Conservation (phyloP, 1,140 invertebrate species). For the Musca domestica region DNA sequence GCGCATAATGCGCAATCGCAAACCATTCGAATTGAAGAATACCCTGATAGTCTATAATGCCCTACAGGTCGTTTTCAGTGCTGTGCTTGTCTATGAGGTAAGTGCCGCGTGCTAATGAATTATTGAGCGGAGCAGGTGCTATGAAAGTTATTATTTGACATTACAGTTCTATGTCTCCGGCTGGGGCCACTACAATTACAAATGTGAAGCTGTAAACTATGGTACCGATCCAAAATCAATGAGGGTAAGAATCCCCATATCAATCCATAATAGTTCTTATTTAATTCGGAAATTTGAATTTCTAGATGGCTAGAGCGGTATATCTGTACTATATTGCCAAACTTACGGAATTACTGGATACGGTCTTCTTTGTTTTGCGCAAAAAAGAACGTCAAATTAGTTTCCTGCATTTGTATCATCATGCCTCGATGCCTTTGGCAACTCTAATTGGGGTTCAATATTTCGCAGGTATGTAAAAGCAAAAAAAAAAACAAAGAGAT, state of each 20-base stretch:
- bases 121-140: no score
- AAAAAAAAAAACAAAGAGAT: no score
- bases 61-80: conserved; percentile 70
- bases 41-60: conserved; percentile 80
- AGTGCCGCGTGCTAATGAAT: conserved; percentile 30
- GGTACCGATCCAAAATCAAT: conserved; percentile 69
- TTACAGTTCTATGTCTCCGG: conserved; percentile 45
- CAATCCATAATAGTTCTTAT: background rate
- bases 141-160: no score
- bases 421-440: conserved; percentile 69
- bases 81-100: conserved; percentile 70
- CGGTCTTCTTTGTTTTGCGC: conserved; percentile 78
- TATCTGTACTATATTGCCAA: conserved; percentile 67
- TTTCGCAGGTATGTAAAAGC: conserved; percentile 57
- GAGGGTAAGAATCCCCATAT: conserved; percentile 61
- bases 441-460: conserved; percentile 85
- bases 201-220: conserved; percentile 83
- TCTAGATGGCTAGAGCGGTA: conserved; percentile 63
- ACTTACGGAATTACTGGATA: conserved; percentile 66
- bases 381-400: conserved; percentile 75
- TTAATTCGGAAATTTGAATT: background rate
- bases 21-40: conserved; percentile 77
- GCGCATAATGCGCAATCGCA: conserved; percentile 78
- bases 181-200: conserved; percentile 75
- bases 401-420: conserved; percentile 75